Base-by-base conservation (phyloP, 2,113 vertebrate genomes). In the Chloebia gouldiae region DNA sequence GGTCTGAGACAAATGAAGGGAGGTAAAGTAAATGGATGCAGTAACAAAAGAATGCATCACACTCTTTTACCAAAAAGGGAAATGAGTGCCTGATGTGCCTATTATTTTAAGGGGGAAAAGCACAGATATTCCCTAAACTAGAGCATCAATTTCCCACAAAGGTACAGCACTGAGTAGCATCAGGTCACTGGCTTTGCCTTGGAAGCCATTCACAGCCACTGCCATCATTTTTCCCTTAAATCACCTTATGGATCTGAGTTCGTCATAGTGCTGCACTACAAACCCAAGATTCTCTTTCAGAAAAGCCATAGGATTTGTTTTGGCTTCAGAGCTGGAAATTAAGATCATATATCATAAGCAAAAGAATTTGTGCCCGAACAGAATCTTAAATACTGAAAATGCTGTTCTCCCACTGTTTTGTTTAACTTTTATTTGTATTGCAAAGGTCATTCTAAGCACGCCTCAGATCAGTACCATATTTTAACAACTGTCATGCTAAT, bases 381-480 rank as follows among this genome's bases (percentile, higher is more conserved):
- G 68, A 89, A 81, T 50, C 31, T 80, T 90, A 65, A 91, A 69
- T 78, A 65, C 63, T 90, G 88, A 84, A 95, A 96, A 79, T 72
- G 66, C 63, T 54, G 71, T 40, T 88, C 21, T 92, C 54, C 28
- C 9, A 79, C 39, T 13, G 88, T 69, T 82, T 93, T 78, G 30
- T 83, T 65, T 77, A 51, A 40, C 35, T 73, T 86, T 47, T 76
- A 39, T 78, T 91, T 92, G 77, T 89, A 86, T 70, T 93, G 82
- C 87, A 95, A 77, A 97, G 66, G 75, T 93, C 28, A 86, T 78
- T 97, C 92, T 85, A 95, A 95, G 95, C 71, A 89, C 1, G 1
- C 16, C n/a, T 88, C 28, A 87, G 27, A 78, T 64, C n/a, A 61
- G 64, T 44, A 76, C 49, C 20, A 3, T 25, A 84, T 88, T 94